A percentile compares a stretch with the other conserved stretches of the same genome.
Conservation (phyloP, 1,140 invertebrate genomes). For the Phymastichus coffea region DNA sequence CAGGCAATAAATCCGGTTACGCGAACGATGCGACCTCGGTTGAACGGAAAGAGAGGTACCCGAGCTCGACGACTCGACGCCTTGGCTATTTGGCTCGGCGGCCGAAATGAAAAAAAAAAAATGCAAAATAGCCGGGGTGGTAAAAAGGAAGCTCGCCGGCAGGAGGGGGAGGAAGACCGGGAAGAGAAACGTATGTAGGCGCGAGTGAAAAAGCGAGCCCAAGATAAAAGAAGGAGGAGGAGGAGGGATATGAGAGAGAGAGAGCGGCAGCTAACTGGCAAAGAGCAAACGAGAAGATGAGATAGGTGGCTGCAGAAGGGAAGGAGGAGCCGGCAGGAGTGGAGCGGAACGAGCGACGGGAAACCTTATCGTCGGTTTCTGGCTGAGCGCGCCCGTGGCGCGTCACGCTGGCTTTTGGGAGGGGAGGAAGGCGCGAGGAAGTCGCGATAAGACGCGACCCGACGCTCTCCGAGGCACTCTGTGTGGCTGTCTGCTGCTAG, state of each 20-base stretch:
- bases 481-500: not conserved
- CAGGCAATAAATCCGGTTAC: no score
- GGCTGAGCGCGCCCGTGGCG: conserved; percentile 45
- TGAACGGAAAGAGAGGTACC: no score
- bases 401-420: not conserved
- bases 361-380: conserved; percentile 55
- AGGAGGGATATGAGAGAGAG: not conserved
- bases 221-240: conserved; percentile 13
- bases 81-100: no score
- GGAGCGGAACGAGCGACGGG: conserved; percentile 31
- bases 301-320: conserved; percentile 9
- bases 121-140: no score
- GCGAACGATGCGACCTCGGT: no score
- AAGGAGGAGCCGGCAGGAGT: conserved; percentile 17
- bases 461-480: not conserved
- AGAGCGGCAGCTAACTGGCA: conserved; percentile 6
- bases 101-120: no score
- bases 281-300: conserved; percentile 25
- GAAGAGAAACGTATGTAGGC: conserved; percentile 11
- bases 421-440: conserved; percentile 14
- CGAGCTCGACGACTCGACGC: no score
- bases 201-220: conserved; percentile 17
- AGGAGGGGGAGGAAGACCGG: not conserved
- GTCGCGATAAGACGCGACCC: conserved; percentile 26
- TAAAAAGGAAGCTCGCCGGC: not conserved